Evolutionary conservation across 2,888 invertebrate species (phyloP).

Genomic region (Prenolepis imparis): DNA sequence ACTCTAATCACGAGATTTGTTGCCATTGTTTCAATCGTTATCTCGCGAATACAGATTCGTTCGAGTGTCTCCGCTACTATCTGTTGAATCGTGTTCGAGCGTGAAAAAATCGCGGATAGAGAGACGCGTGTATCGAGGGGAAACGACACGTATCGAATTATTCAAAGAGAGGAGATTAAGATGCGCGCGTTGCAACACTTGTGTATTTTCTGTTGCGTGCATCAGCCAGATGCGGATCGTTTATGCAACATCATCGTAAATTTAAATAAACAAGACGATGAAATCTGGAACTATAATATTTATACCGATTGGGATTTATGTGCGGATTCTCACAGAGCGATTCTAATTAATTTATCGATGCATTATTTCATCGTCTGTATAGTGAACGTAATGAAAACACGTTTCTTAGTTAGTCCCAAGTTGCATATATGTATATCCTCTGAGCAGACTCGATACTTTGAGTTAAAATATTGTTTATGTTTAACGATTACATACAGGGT

Average conservation of each 20-base stretch:
- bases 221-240: neutral
- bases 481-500: neutral
- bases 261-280: conserved; percentile 38
- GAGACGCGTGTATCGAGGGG: neutral
- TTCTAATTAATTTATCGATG: conserved; percentile 30
- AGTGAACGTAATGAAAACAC: neutral
- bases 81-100: conserved; percentile 6
- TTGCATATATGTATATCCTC: neutral
- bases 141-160: conserved; percentile 4
- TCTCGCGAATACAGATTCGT: neutral
- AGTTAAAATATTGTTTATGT: neutral
- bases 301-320: conserved; percentile 10
- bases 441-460: neutral
- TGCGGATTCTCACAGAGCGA: conserved; percentile 4
- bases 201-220: conserved; percentile 5
- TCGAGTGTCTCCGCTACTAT: neutral
- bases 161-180: conserved; percentile 20
- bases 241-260: conserved; percentile 17
- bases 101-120: neutral
- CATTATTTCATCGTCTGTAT: neutral
- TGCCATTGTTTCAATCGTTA: conserved; percentile 15
- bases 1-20: conserved; percentile 19
- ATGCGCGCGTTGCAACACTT: neutral
- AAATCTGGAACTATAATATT: neutral
- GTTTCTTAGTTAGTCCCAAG: neutral